phyloP scores from a whole-genome alignment of 2,888 invertebrate genomes.

The Diaphora mendica region DNA sequence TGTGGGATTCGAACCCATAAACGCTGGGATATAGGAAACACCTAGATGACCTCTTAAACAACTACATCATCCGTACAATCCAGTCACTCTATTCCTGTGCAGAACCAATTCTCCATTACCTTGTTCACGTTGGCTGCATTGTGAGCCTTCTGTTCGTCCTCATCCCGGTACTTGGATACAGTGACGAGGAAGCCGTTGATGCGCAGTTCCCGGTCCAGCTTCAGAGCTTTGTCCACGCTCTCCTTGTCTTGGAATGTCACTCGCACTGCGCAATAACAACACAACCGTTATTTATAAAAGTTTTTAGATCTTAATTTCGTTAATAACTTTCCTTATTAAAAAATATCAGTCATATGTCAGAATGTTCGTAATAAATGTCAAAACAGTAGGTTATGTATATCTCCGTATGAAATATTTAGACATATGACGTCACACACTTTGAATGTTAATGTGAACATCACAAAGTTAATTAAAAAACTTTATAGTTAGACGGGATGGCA shows the following conservation, averaged over 20 bases:
- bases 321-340: too few species aligned
- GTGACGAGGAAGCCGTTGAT: constrained; percentile 84
- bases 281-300: not conserved
- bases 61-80: too few species aligned
- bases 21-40: too few species aligned
- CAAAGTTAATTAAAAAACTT: not conserved
- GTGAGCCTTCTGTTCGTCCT: constrained; percentile 82
- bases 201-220: constrained; percentile 83
- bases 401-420: not conserved
- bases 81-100: not conserved
- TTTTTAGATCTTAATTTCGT: not conserved
- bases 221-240: constrained; percentile 78
- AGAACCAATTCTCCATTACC: constrained; percentile 52
- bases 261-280: constrained; percentile 64
- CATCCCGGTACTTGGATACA: constrained; percentile 82
- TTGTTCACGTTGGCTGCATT: constrained; percentile 73
- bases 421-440: not conserved
- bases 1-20: too few species aligned
- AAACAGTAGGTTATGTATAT: not conserved
- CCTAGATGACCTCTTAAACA: too few species aligned
- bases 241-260: constrained; percentile 82
- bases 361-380: not conserved
- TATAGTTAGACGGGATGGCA: not conserved
- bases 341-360: too few species aligned
- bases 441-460: not conserved